Evolutionary conservation across 2,888 invertebrate species (phyloP).

Genomic region (Plagodis pulveraria): DNA sequence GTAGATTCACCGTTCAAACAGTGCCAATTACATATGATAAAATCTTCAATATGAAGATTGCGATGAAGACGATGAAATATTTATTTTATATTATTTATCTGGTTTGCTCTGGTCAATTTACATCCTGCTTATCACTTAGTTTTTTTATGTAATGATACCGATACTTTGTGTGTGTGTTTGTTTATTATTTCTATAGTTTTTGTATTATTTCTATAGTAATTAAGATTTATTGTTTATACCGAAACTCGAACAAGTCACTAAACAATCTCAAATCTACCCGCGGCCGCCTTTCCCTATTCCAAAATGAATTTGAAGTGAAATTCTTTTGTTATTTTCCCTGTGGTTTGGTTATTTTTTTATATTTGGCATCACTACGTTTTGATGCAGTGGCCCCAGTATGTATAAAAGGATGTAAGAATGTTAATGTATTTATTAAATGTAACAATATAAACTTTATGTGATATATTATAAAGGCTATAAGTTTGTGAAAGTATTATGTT

Average conservation of each 20-base stretch:
- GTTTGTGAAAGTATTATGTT: constrained; percentile 57
- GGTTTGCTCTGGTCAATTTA: not conserved
- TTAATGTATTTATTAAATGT: constrained; percentile 59
- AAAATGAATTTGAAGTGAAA: constrained; percentile 41
- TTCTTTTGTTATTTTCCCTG: constrained; percentile 45
- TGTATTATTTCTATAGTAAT: not conserved
- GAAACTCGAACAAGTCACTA: constrained; percentile 65
- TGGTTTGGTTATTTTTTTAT: constrained; percentile 45
- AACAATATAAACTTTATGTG: constrained; percentile 70
- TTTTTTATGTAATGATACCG: not conserved
- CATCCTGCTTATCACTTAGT: not conserved
- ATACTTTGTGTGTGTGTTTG: constrained; percentile 1
- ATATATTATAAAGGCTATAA: constrained; percentile 72
- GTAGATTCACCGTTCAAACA: too few relatives aligned
- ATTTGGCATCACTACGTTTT: constrained; percentile 49
- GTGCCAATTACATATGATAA: too few relatives aligned
- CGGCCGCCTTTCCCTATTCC: constrained; percentile 56
- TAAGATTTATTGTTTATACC: constrained; percentile 30
- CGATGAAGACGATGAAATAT: too few relatives aligned
- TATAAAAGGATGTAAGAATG: constrained; percentile 51
- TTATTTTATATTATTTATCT: not conserved
- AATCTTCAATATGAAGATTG: too few relatives aligned
- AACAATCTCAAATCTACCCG: constrained; percentile 62
- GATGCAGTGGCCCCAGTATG: constrained; percentile 60
- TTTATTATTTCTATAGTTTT: not conserved